Conservation (phyloP, 2,113 vertebrate species). For the Boleophthalmus pectinirostris region DNA sequence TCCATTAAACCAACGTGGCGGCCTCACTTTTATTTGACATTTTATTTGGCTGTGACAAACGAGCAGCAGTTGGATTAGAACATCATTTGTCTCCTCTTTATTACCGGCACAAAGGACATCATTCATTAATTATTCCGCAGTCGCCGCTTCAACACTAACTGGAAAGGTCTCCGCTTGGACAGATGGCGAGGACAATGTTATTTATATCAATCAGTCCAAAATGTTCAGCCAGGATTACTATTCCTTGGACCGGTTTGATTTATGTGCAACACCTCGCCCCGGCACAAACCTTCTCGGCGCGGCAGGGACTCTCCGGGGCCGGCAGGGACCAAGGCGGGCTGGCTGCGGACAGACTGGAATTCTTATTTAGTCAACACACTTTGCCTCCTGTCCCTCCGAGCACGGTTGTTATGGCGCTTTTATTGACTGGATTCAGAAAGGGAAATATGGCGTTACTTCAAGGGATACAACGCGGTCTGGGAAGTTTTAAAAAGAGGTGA, state of each 20-base stretch:
- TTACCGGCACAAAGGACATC: slow-evolving; percentile 99
- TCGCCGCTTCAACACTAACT: slow-evolving; percentile 98
- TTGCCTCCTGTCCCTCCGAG: slow-evolving; percentile 25
- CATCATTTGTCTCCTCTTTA: slow-evolving; percentile 99
- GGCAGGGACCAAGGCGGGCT: slow-evolving; percentile 70
- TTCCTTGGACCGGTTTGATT: slow-evolving; percentile 99
- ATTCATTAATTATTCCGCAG: slow-evolving; percentile 99
- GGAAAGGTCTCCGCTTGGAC: slow-evolving; percentile 99
- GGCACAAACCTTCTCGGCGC: slow-evolving; percentile 61
- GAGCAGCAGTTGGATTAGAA: slow-evolving; percentile 99
- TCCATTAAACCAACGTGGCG: slow-evolving; percentile 97
- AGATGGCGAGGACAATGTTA: slow-evolving; percentile 99
- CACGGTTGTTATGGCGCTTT: slow-evolving; percentile 32
- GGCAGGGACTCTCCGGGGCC: slow-evolving; percentile 69
- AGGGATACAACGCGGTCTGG: neutral
- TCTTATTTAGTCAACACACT: slow-evolving; percentile 64
- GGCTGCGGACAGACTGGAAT: slow-evolving; percentile 47
- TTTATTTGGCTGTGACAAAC: slow-evolving; percentile 99
- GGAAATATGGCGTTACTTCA: neutral
- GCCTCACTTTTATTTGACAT: slow-evolving; percentile 99
- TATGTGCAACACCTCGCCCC: slow-evolving; percentile 87
- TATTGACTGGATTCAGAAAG: slow-evolving; percentile 23
- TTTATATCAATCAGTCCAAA: slow-evolving; percentile 99
- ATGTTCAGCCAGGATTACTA: slow-evolving; percentile 99
- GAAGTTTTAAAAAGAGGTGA: neutral